A percentile compares a stretch with the other conserved stretches of the same genome.
Conservation (phyloP, 2,888 invertebrate species). For the Nomada hirtipes region DNA sequence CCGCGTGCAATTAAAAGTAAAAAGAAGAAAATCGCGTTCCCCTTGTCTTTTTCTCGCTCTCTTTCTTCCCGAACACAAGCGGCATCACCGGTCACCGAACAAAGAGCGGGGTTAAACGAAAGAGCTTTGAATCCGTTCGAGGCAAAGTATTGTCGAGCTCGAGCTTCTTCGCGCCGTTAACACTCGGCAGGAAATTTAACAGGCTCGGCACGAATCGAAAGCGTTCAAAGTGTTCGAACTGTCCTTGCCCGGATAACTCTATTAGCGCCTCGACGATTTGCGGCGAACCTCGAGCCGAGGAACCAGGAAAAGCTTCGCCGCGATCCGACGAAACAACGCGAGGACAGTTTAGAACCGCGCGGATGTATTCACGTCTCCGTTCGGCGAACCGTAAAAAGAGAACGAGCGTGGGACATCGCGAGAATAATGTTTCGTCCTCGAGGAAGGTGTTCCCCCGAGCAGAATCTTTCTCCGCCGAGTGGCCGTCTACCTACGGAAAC, state of each 20-base stretch:
- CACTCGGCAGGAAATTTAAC: no score
- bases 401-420: background rate
- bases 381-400: background rate
- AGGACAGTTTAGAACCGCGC: no score
- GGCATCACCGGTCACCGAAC: conserved; percentile 1
- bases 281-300: no score
- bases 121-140: background rate
- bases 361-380: background rate
- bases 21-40: conserved; percentile 3
- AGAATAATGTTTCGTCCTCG: background rate
- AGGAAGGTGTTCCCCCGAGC: conserved; percentile 23
- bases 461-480: background rate
- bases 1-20: conserved; percentile 56
- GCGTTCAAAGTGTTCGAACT: no score
- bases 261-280: no score
- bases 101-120: background rate
- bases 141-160: background rate
- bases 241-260: no score
- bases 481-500: background rate
- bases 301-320: no score
- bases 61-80: no score
- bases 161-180: no score
- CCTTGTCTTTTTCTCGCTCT: background rate
- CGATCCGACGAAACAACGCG: no score
- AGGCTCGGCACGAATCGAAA: no score